Percentiles rank a stretch among this genome's conserved stretches.
Evolutionary conservation across 2,888 invertebrate genomes (phyloP).

Genomic region (Drosophila robusta): DNA sequence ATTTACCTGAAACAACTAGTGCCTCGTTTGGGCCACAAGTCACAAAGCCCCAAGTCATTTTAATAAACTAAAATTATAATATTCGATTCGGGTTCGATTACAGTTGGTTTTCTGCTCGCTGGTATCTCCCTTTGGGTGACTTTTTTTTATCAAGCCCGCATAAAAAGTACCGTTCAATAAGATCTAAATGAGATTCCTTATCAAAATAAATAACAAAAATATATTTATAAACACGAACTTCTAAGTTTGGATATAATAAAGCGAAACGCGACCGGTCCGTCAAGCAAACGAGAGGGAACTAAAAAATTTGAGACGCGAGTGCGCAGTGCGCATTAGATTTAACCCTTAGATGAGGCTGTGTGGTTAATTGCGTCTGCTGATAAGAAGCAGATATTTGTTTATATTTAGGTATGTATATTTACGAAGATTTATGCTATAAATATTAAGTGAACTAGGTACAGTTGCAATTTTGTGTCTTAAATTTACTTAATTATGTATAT

Average conservation of each 20-base stretch:
- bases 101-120: slow-evolving; percentile 13
- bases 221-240: slow-evolving; percentile 17
- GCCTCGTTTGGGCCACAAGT: slow-evolving; percentile 98
- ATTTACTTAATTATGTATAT: slow-evolving; percentile 38
- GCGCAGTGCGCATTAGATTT: slow-evolving; percentile 46
- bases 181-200: slow-evolving; percentile 16
- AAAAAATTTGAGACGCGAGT: slow-evolving; percentile 27
- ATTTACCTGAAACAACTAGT: slow-evolving; percentile 95
- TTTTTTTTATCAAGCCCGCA: slow-evolving; percentile 14
- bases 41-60: slow-evolving; percentile 94
- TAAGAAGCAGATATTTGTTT: slow-evolving; percentile 6
- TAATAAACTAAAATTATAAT: slow-evolving; percentile 12
- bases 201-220: slow-evolving; percentile 12
- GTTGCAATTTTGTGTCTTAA: slow-evolving; percentile 56
- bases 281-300: slow-evolving; percentile 46
- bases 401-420: slow-evolving; percentile 40
- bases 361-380: background rate
- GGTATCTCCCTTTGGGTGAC: background rate
- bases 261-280: slow-evolving; percentile 40
- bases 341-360: slow-evolving; percentile 38
- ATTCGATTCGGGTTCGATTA: slow-evolving; percentile 14
- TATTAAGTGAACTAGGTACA: slow-evolving; percentile 61
- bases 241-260: slow-evolving; percentile 8
- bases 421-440: slow-evolving; percentile 37
- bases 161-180: background rate